These are phyloP conservation scores for Anticlea derivata DNA, from an alignment of 2,888 invertebrate species.

Conservation along the genomic window DNA sequence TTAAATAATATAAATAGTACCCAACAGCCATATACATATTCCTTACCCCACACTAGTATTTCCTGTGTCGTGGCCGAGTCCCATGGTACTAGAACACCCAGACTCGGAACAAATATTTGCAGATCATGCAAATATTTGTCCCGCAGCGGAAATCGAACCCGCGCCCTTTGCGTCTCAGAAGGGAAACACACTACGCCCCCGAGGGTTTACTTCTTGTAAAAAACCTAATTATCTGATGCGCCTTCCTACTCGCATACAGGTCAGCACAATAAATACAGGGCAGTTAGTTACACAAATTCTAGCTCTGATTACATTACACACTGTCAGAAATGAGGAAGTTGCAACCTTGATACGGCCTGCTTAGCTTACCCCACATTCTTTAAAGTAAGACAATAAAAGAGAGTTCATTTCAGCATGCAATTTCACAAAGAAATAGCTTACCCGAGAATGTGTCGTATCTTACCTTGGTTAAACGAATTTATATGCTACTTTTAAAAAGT, in stretches of 20 bases:
- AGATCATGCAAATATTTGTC: too few species aligned
- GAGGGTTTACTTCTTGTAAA: too few species aligned
- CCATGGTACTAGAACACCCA: too few species aligned
- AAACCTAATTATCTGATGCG: constrained; percentile 25
- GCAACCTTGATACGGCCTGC: constrained; percentile 34
- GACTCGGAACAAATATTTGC: too few species aligned
- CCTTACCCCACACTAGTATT: too few species aligned
- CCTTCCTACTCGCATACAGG: not conserved
- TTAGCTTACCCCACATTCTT: constrained; percentile 33
- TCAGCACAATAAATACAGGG: constrained; percentile 15
- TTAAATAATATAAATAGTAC: too few species aligned
- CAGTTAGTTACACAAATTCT: constrained; percentile 28
- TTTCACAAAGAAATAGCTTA: constrained; percentile 18
- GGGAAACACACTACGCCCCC: too few species aligned
- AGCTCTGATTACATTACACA: constrained; percentile 36
- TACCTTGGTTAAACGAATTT: constrained; percentile 8
- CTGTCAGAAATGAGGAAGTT: constrained; percentile 39
- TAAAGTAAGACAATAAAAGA: constrained; percentile 25
- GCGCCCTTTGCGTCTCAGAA: too few species aligned
- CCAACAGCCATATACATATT: too few species aligned
- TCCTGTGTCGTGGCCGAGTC: too few species aligned
- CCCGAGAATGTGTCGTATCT: constrained; percentile 16
- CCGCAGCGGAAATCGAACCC: too few species aligned
- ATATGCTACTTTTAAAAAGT: constrained; percentile 8
- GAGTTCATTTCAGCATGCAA: constrained; percentile 27